phyloP scores from a whole-genome alignment of 2,113 vertebrate species.

The Gallinago paraguaiae region DNA sequence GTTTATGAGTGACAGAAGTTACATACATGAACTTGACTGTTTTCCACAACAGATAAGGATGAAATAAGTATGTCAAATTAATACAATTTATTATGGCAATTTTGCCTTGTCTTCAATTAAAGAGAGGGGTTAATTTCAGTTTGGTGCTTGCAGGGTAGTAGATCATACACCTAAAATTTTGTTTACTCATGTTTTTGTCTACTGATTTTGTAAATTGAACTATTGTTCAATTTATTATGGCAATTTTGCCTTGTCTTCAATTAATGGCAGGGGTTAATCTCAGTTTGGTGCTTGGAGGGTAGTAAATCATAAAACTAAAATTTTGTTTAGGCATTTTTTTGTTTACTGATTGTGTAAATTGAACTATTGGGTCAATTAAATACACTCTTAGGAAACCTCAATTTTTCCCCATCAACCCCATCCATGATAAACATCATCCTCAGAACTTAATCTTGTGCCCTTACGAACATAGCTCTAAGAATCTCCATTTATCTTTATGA shows the following conservation, averaged over 20 bases:
- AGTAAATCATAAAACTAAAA: not conserved
- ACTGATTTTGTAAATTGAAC: not conserved
- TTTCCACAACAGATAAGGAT: not conserved
- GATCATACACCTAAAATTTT: not conserved
- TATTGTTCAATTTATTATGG: not conserved
- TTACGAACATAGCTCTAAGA: not conserved
- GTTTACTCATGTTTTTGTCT: not conserved
- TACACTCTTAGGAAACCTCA: not conserved
- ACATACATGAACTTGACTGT: not conserved
- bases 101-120: not conserved
- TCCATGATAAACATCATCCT: not conserved
- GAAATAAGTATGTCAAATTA: not conserved
- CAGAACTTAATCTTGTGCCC: not conserved
- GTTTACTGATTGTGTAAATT: not conserved
- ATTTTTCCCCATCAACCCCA: not conserved
- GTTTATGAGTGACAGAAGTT: not conserved
- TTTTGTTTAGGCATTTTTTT: not conserved
- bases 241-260: not conserved
- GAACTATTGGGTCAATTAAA: not conserved
- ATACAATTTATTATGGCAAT: not conserved
- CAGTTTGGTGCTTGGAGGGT: not conserved
- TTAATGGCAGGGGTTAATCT: not conserved
- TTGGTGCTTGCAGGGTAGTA: not conserved
- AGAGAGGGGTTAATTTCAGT: not conserved
- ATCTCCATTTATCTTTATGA: not conserved